Evolutionary conservation across 1,140 invertebrate species (phyloP), one percentile per base, ranked within the genome.

Genomic region (Chironomus striatipennis): DNA sequence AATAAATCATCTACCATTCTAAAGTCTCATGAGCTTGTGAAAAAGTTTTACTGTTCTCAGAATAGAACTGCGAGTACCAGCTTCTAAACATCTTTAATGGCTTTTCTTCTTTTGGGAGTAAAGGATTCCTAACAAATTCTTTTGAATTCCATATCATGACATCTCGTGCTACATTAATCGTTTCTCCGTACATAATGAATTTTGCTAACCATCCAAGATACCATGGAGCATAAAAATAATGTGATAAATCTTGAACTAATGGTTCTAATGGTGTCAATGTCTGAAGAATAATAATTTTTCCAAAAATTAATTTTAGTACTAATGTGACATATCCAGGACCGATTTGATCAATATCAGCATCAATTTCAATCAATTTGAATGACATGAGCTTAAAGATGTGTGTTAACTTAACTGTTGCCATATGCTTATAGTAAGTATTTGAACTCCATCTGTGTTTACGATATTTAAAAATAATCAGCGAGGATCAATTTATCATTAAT

Each of bases 21-120:
- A 76, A 64, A 42, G 20, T 75, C 15, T 75, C 65, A 15, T 77
- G 77, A 0, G 84, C 82, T 0, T 84, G 84, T 21, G 83, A 78
- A 76, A 88, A 89, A 10, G 83, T 81, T 0, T 89, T 88, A 82
- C 93, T 95, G 75, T 91, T 88, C 73, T 89, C 84, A 0, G 90
- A 90, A 79, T 96, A 97, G 81, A 97, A 97, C 80, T 97, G 94
- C 0, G 86, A 85, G 80, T 89, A 97, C 95, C 94, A 97, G 21
- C 87, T 83, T 7, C 95, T 84, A 80, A 92, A 94, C 15, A 86
- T 84, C 2, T 85, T 83, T 0, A 97, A 89, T 0, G 88, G 83
- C 18, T 85, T 84, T 79, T 97, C 95, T 77, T 94, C 90, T 76
- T 87, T 88, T 0, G 93, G 89, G 42, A 95, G 83, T 0, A 90